Evolutionary conservation across 2,113 vertebrate species (phyloP).

Genomic region (Parus major): DNA sequence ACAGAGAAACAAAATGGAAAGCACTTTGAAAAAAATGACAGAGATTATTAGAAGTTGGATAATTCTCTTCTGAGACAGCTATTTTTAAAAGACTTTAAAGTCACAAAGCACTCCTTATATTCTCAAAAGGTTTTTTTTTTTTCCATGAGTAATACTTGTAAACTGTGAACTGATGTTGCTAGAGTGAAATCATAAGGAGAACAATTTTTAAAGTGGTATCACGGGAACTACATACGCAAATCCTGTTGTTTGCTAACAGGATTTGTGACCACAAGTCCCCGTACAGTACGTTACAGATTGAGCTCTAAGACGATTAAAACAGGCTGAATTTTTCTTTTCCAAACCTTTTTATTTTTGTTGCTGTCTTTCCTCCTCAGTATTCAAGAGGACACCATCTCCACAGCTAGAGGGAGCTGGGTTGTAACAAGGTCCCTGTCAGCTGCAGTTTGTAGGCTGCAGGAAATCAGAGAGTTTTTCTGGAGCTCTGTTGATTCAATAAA

Average conservation of each 20-base stretch:
- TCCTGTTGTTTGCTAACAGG: conserved; percentile 14
- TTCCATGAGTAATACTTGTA: background rate
- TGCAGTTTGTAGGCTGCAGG: background rate
- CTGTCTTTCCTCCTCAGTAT: background rate
- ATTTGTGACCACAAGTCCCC: background rate
- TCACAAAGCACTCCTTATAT: background rate
- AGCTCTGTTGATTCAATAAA: background rate
- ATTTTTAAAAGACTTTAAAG: background rate
- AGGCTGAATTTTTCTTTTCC: background rate
- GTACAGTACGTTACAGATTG: background rate
- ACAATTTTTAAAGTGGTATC: conserved; percentile 1
- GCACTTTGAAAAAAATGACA: background rate
- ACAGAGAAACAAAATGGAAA: background rate
- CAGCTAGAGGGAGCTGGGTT: background rate
- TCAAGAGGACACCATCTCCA: background rate
- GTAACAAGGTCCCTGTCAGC: background rate
- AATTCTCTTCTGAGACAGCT: background rate
- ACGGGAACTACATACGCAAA: background rate
- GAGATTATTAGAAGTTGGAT: background rate
- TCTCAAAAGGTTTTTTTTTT: background rate
- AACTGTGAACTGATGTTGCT: background rate
- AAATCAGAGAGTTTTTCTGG: background rate
- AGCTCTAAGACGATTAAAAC: background rate
- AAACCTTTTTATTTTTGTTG: background rate
- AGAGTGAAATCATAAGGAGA: background rate